A percentile compares a stretch with the other conserved stretches of the same genome.
phyloP scores from a whole-genome alignment of 1,140 invertebrate genomes.

The Drosophila athabasca region DNA sequence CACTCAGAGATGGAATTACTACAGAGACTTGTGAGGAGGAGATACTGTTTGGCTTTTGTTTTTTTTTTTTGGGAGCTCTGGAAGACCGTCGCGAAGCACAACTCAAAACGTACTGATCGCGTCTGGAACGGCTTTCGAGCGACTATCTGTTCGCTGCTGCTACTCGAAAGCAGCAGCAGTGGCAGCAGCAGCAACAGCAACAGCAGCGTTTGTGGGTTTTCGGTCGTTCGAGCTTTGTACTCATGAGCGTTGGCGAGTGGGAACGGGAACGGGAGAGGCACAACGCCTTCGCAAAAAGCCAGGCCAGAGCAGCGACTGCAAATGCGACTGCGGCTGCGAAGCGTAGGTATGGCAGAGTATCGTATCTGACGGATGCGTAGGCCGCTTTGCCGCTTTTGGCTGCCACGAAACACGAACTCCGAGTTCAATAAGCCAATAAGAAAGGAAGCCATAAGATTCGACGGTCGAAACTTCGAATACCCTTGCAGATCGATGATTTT shows the following conservation, averaged over 20 bases:
- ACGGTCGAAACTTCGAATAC: slow-evolving; percentile 19
- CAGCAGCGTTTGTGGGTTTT: slow-evolving; percentile 48
- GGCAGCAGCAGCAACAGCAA: slow-evolving; percentile 39
- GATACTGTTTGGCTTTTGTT: slow-evolving; percentile 34
- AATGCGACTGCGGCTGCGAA: slow-evolving; percentile 17
- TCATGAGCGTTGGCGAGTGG: slow-evolving; percentile 43
- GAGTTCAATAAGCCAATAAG: slow-evolving; percentile 80
- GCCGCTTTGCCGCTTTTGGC: slow-evolving; percentile 41
- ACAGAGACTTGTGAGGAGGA: slow-evolving; percentile 36
- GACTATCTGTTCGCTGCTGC: slow-evolving; percentile 68
- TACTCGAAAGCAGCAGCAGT: slow-evolving; percentile 33
- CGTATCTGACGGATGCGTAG: slow-evolving; percentile 67
- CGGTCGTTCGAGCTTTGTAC: slow-evolving; percentile 9
- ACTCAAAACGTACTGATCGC: slow-evolving; percentile 83
- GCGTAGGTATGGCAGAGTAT: slow-evolving; percentile 61
- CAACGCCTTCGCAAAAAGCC: slow-evolving; percentile 66
- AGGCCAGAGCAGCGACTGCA: slow-evolving; percentile 2
- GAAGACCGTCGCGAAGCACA: slow-evolving; percentile 81
- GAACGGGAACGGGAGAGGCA: slow-evolving; percentile 43
- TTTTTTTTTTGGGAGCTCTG: slow-evolving; percentile 60
- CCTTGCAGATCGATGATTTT: slow-evolving; percentile 2
- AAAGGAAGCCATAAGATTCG: slow-evolving; percentile 18
- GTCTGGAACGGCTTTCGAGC: slow-evolving; percentile 76
- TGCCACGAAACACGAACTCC: slow-evolving; percentile 58
- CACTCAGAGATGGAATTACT: slow-evolving; percentile 31